Conservation (phyloP, 1,140 invertebrate genomes). For the Bombus superbus region DNA sequence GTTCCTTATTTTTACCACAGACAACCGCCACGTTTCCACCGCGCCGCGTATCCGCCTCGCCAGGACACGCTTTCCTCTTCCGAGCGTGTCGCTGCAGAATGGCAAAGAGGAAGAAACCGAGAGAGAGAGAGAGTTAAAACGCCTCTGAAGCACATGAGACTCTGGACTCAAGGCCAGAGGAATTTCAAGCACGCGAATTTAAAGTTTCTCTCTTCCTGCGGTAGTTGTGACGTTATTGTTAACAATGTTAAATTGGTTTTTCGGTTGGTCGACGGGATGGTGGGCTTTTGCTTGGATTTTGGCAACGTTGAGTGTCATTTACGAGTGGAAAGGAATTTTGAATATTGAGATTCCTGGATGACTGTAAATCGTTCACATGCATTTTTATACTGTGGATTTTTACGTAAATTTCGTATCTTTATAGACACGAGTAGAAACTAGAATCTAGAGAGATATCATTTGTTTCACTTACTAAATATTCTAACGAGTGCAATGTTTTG, state of each 20-base stretch:
- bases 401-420: no score
- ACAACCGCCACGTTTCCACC: slow-evolving; percentile 28
- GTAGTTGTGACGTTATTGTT: slow-evolving; percentile 20
- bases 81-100: background rate
- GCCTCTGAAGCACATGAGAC: background rate
- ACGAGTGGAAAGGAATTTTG: no score
- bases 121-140: background rate
- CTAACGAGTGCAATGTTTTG: no score
- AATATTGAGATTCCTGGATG: no score
- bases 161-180: background rate
- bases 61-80: slow-evolving; percentile 21
- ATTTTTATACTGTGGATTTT: no score
- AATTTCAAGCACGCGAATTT: slow-evolving; percentile 3
- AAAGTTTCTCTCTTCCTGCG: background rate
- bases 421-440: no score
- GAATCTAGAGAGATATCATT: no score
- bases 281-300: no score
- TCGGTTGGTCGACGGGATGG: no score
- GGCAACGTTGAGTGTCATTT: no score
- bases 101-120: background rate
- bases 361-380: no score
- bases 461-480: no score
- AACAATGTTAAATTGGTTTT: slow-evolving; percentile 4
- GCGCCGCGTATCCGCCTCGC: slow-evolving; percentile 4
- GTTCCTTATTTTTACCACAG: slow-evolving; percentile 63